Percentiles rank a stretch among this genome's conserved stretches.
Conservation (phyloP, 2,888 invertebrate species). For the Campoplex capitator region DNA sequence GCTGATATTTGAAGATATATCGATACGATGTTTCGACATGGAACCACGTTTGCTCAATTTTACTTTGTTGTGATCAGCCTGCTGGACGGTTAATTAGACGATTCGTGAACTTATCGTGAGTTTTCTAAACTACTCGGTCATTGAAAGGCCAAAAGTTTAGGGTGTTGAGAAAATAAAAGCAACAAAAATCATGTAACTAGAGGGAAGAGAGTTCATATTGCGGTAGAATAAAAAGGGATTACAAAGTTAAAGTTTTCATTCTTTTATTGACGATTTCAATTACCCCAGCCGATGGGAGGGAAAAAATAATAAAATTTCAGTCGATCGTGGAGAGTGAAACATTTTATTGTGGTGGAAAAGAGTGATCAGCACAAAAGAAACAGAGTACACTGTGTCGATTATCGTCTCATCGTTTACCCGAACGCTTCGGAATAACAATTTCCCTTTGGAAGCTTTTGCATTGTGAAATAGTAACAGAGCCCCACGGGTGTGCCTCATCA, state of each 20-base stretch:
- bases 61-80: neutral
- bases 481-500: neutral
- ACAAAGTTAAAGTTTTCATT: constrained; percentile 27
- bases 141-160: neutral
- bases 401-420: constrained; percentile 36
- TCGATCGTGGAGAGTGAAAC: constrained; percentile 13
- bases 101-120: too few relatives aligned
- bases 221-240: constrained; percentile 10
- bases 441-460: constrained; percentile 43
- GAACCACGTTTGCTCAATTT: neutral
- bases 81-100: too few relatives aligned
- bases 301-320: constrained; percentile 26
- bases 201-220: neutral
- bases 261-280: constrained; percentile 45
- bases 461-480: constrained; percentile 16
- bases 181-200: constrained; percentile 5
- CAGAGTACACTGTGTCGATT: constrained; percentile 28
- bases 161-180: neutral
- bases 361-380: neutral
- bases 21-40: neutral
- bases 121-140: too few relatives aligned
- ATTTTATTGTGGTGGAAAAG: neutral
- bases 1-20: neutral
- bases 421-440: constrained; percentile 39
- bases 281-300: neutral